A percentile compares a stretch with the other conserved stretches of the same genome.
Conservation (phyloP, 2,797 vertebrate species). For the Sebastes paucispinis region DNA sequence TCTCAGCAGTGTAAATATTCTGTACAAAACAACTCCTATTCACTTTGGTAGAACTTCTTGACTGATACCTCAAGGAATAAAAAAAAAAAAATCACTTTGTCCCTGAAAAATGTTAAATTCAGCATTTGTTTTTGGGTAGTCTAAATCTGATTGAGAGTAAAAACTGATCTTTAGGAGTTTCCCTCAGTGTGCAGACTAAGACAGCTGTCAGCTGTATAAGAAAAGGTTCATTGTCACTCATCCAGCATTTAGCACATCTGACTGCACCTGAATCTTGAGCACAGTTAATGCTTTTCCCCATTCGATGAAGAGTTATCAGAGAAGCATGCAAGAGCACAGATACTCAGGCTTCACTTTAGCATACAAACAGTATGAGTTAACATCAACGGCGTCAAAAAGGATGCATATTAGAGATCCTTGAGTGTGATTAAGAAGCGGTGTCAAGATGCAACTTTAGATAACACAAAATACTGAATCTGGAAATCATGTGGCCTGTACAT, state of each 20-base stretch:
- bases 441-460: slow-evolving; percentile 11
- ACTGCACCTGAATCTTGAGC: slow-evolving; percentile 6
- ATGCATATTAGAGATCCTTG: slow-evolving; percentile 16
- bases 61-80: slow-evolving; percentile 18
- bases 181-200: background rate
- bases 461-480: slow-evolving; percentile 46
- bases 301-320: slow-evolving; percentile 20
- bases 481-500: slow-evolving; percentile 38
- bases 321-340: slow-evolving; percentile 27
- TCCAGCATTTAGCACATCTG: slow-evolving; percentile 23
- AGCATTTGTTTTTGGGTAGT: slow-evolving; percentile 15
- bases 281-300: background rate
- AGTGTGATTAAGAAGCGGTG: slow-evolving; percentile 14
- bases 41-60: slow-evolving; percentile 39
- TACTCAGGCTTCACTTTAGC: slow-evolving; percentile 24
- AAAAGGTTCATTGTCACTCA: slow-evolving; percentile 7
- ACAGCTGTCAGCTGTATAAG: background rate
- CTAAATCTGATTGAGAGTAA: slow-evolving; percentile 12
- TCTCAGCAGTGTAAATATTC: slow-evolving; percentile 34
- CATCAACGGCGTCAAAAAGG: slow-evolving; percentile 27
- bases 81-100: background rate
- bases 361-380: slow-evolving; percentile 17
- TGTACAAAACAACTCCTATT: slow-evolving; percentile 41
- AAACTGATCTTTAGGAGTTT: slow-evolving; percentile 7
- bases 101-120: slow-evolving; percentile 34